Percentiles rank a stretch among this genome's conserved stretches.
Evolutionary conservation across 2,797 vertebrate genomes (phyloP).

Genomic region (Vireo griseus): DNA sequence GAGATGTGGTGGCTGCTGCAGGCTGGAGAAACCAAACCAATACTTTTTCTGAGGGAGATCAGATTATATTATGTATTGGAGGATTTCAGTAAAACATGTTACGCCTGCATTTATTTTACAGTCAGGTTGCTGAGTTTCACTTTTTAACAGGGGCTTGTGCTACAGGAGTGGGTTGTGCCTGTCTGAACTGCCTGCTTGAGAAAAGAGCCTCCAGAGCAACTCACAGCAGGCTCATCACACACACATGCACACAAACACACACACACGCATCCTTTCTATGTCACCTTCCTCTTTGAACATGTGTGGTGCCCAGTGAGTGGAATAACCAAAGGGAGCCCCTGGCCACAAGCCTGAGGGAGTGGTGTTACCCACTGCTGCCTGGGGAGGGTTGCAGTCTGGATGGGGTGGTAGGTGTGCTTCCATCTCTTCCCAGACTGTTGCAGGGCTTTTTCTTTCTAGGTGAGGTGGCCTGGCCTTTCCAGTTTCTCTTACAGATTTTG

Average conservation of each 20-base stretch:
- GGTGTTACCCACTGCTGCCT: fast-evolving
- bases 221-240: neutral
- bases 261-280: fast-evolving
- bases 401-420: neutral
- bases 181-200: neutral
- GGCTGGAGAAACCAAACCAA: neutral
- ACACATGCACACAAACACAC: no score
- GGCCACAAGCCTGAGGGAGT: neutral
- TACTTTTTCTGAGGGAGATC: neutral
- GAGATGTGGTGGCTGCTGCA: neutral
- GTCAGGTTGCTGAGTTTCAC: neutral
- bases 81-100: neutral
- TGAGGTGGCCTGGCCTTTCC: neutral
- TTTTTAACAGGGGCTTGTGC: neutral
- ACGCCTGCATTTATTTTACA: neutral
- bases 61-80: neutral
- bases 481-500: neutral
- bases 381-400: neutral
- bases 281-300: fast-evolving
- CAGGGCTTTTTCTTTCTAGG: neutral
- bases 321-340: neutral
- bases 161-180: neutral
- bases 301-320: fast-evolving
- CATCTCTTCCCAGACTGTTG: neutral
- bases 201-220: neutral